These are phyloP conservation scores for Graptemys geographica DNA, from an alignment of 2,797 vertebrate species.

Conservation along the genomic window DNA sequence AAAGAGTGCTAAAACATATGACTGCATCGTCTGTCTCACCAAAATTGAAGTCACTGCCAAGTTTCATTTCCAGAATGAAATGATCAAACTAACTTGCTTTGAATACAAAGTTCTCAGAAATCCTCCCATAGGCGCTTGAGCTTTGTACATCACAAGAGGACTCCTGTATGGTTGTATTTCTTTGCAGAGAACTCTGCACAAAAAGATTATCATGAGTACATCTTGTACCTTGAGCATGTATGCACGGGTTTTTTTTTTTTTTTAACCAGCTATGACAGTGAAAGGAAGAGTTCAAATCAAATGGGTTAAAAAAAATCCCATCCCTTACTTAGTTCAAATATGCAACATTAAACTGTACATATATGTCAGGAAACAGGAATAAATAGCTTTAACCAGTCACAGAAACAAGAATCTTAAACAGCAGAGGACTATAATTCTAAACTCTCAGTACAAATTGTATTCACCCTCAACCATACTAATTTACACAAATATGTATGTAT, in stretches of 20 bases:
- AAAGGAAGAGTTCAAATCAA: neutral
- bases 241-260: neutral
- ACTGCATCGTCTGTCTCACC: neutral
- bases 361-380: neutral
- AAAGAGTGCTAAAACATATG: neutral
- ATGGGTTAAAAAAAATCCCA: slow-evolving; percentile 3
- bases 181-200: neutral
- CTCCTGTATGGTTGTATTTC: neutral
- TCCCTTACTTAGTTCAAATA: neutral
- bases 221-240: neutral
- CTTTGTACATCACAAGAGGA: neutral
- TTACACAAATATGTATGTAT: neutral
- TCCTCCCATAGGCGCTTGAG: neutral
- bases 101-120: neutral
- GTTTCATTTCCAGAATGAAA: slow-evolving; percentile 31
- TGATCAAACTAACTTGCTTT: slow-evolving; percentile 22
- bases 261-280: neutral
- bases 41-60: slow-evolving; percentile 25
- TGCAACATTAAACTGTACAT: neutral
- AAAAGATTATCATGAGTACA: neutral
- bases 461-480: neutral
- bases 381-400: neutral
- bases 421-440: neutral
- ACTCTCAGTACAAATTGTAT: neutral
- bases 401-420: neutral